Evolutionary conservation across 2,113 vertebrate genomes (phyloP).

Genomic region (Peromyscus polionotus): DNA sequence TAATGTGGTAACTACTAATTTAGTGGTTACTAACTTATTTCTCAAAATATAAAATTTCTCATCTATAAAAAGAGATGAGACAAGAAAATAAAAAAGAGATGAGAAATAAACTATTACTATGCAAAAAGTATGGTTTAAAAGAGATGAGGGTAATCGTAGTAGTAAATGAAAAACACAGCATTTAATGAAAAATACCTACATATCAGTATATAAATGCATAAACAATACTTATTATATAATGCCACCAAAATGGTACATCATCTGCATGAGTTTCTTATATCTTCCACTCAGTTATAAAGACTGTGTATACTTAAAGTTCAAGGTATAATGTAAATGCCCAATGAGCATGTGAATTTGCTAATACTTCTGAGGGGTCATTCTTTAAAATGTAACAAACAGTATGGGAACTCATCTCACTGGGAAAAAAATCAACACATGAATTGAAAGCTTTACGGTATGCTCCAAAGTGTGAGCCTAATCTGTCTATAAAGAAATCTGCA

Average conservation of each 20-base stretch:
- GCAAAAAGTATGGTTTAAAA: neutral
- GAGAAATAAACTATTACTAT: neutral
- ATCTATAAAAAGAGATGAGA: neutral
- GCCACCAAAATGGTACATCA: neutral
- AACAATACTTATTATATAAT: neutral
- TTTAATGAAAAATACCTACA: conserved; percentile 38
- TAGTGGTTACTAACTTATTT: conserved; percentile 18
- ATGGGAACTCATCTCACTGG: conserved; percentile 13
- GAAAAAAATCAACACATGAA: conserved; percentile 35
- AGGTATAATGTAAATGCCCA: neutral
- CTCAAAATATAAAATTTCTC: conserved; percentile 55
- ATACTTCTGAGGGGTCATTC: conserved; percentile 56
- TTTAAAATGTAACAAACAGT: conserved; percentile 58
- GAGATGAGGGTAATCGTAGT: neutral
- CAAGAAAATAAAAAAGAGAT: neutral
- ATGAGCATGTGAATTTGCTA: conserved; percentile 50
- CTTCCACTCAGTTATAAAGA: conserved; percentile 10
- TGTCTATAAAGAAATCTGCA: conserved; percentile 5
- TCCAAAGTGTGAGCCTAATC: conserved; percentile 57
- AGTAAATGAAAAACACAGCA: conserved; percentile 4
- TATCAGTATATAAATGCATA: neutral
- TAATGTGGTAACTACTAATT: neutral
- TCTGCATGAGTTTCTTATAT: conserved; percentile 2
- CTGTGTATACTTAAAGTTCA: neutral
- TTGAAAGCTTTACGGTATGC: neutral